Percentiles rank a stretch among this genome's conserved stretches.
These are phyloP conservation scores for Chondrosia reniformis DNA, from an alignment of 37 sponge, comb jelly and placozoan genomes.

Conservation along the genomic window DNA sequence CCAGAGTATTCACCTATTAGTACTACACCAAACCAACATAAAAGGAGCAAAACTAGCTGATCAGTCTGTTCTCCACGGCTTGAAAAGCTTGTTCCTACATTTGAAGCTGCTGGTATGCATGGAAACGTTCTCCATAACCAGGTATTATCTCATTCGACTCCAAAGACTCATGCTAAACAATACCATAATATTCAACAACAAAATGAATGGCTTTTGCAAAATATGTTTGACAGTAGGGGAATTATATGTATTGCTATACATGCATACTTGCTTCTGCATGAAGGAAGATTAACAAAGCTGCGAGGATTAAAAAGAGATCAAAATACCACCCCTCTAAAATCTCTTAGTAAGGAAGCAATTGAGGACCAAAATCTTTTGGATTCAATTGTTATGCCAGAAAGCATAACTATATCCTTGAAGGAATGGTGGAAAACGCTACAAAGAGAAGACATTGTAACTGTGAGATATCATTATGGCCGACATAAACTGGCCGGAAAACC, in stretches of 20 bases:
- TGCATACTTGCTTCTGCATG: not conserved
- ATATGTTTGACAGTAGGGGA: not conserved
- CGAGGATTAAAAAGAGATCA: not conserved
- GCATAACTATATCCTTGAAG: not conserved
- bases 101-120: conserved; percentile 19
- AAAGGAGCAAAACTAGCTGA: not conserved
- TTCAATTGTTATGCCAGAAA: conserved; percentile 5
- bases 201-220: conserved; percentile 1
- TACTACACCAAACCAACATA: not conserved
- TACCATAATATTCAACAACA: not conserved
- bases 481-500: not conserved
- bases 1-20: no score
- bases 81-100: not conserved
- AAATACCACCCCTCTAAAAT: not conserved
- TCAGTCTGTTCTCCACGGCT: not conserved
- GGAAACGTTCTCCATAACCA: not conserved
- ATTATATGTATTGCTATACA: not conserved
- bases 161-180: not conserved
- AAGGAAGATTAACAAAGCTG: not conserved
- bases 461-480: not conserved
- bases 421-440: not conserved
- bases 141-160: not conserved
- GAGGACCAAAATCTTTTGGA: not conserved
- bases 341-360: not conserved
- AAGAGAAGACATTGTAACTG: not conserved